phyloP scores from a whole-genome alignment of 1,140 invertebrate genomes.

The Riptortus pedestris region DNA sequence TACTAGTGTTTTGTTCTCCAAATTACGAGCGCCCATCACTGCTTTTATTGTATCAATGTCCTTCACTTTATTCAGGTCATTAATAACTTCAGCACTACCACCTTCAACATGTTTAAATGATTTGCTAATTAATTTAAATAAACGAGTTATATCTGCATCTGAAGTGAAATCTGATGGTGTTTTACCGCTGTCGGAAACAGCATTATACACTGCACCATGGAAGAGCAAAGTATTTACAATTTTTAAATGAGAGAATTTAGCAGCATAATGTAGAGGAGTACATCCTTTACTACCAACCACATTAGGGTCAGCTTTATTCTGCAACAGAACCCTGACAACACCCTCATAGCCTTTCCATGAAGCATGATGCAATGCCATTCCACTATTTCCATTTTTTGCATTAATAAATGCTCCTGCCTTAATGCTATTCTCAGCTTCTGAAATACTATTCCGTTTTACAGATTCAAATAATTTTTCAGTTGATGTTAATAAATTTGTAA shows the following conservation, averaged over 20 bases:
- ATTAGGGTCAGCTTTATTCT: background rate
- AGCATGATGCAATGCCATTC: background rate
- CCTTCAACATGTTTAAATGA: background rate
- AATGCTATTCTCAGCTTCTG: too few species aligned
- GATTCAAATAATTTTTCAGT: background rate
- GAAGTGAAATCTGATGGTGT: background rate
- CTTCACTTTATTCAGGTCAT: background rate
- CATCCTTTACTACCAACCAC: background rate
- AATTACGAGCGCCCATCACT: background rate
- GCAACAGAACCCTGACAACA: background rate
- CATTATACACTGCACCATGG: background rate
- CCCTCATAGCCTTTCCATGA: background rate
- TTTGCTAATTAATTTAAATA: background rate
- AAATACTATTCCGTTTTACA: too few species aligned
- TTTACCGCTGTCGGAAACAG: background rate
- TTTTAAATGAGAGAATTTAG: background rate
- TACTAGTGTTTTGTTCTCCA: background rate
- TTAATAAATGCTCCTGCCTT: background rate
- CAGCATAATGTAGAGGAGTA: background rate
- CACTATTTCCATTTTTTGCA: background rate
- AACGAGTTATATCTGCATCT: background rate
- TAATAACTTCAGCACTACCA: background rate
- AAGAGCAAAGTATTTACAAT: background rate
- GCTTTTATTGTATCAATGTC: background rate
- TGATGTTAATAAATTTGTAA: background rate